Percentiles rank a stretch among this genome's conserved stretches.
phyloP scores from a whole-genome alignment of 2,888 invertebrate genomes.

The Melipona bicolor region DNA sequence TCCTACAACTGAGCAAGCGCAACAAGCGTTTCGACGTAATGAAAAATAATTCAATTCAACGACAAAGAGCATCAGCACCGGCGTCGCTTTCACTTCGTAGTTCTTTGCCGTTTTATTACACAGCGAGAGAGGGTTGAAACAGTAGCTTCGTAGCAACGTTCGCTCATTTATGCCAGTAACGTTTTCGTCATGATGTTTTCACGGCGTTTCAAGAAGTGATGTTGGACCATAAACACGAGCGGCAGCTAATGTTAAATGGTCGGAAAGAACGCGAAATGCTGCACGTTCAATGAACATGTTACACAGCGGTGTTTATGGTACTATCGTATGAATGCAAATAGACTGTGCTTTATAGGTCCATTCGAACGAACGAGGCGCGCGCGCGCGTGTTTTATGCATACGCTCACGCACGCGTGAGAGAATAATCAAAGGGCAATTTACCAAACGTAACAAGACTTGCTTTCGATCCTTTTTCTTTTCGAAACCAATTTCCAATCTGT shows the following conservation, averaged over 20 bases:
- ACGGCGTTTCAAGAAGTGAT: slow-evolving; percentile 21
- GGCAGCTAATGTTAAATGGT: slow-evolving; percentile 70
- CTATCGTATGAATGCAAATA: slow-evolving; percentile 43
- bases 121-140: not conserved
- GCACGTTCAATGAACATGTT: slow-evolving; percentile 18
- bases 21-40: too few species aligned
- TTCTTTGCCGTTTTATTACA: not conserved
- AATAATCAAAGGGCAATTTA: not conserved
- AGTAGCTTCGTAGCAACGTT: slow-evolving; percentile 11
- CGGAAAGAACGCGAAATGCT: slow-evolving; percentile 69
- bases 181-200: slow-evolving; percentile 35
- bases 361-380: not conserved
- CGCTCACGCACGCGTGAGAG: not conserved
- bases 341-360: not conserved
- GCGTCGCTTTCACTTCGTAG: not conserved
- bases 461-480: not conserved
- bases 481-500: too few species aligned
- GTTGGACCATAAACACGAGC: slow-evolving; percentile 31
- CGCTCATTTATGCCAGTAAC: slow-evolving; percentile 13
- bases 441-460: not conserved
- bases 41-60: too few species aligned
- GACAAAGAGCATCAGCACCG: too few species aligned
- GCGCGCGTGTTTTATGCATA: not conserved
- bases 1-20: too few species aligned
- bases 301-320: slow-evolving; percentile 8